Base-by-base conservation (phyloP, 2,888 invertebrate genomes). In the Drosophila acutilabella region DNA sequence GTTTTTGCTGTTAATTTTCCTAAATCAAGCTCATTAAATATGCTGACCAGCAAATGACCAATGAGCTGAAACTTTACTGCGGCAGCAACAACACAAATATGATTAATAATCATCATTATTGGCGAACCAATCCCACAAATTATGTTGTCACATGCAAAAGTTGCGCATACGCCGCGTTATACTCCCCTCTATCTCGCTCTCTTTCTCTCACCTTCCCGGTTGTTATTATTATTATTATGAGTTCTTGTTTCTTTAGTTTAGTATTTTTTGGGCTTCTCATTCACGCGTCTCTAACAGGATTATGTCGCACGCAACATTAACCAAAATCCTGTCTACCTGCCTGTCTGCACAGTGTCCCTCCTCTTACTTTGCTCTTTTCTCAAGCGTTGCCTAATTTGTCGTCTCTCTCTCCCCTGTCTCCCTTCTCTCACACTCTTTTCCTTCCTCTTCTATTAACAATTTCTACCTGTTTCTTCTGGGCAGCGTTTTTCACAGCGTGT, bases 101-200 rank as follows among this genome's bases (percentile, higher is more conserved):
- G 70, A 89, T 80, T 82, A 89, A 75, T 82, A 71, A 86, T 77
- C 69, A 64, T 67, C 65, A 71, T 51, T 52, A 61, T 59, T 74
- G 74, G 65, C 58, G 53, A 65, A 60, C 60, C 75, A 73, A 65
- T 57, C 76, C 83, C 85, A 73, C 73, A 89, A 84, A 84, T 89
- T 89, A 84, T 89, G 89, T 89, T 84, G 89, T 84, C 89, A 88
- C 79, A 88, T 88, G 75, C 85, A 61, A 89, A 71, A 68, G 71
- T 71, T 81, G 71, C 69, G 54, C 53, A 73, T 80, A 81, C 75
- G 80, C 57, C 71, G 33, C 64, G 64, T 56, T 56, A 44, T 13
- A 26, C 58, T 40, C 10, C 44, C 33, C 36, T 16, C 36, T 36
- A 13, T 13, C 13, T 13, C 13, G 11, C 36, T 36, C 36, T 13